phyloP scores from a whole-genome alignment of 2,797 vertebrate species.

The Zalophus californianus region DNA sequence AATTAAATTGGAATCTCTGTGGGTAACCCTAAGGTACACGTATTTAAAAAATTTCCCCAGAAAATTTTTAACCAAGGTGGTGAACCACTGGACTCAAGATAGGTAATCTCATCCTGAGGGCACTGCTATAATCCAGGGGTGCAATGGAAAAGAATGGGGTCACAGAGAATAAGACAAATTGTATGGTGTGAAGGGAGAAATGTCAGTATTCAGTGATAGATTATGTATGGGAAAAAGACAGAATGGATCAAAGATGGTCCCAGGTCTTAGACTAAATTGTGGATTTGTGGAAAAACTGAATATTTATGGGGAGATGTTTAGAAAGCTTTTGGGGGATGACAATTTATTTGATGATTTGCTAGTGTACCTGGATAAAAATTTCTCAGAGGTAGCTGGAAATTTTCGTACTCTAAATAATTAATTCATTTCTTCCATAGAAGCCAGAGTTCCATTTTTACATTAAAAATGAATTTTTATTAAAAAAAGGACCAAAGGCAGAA shows the following conservation, averaged over 20 bases:
- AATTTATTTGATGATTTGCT: conserved; percentile 34
- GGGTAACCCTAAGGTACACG: neutral
- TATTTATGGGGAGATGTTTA: neutral
- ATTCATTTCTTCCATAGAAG: neutral
- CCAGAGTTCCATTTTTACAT: conserved; percentile 11
- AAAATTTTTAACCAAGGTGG: neutral
- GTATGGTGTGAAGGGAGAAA: neutral
- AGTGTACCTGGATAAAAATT: neutral
- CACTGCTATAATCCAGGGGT: neutral
- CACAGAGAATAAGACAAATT: neutral
- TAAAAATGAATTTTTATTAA: neutral
- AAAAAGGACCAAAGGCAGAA: neutral
- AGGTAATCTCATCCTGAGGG: neutral
- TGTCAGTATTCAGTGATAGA: neutral
- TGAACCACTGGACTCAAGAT: neutral
- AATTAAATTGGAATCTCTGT: conserved; percentile 4
- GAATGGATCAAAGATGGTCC: neutral
- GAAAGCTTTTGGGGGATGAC: neutral
- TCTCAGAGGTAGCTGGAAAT: conserved; percentile 30
- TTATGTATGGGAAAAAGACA: neutral
- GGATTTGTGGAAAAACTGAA: neutral
- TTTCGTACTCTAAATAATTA: conserved; percentile 15
- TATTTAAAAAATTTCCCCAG: neutral
- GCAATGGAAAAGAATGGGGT: neutral
- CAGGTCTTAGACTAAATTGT: neutral